Evolutionary conservation across 1,140 invertebrate genomes (phyloP), one percentile per base, ranked within the genome.

Genomic region (Temnothorax curvispinosus): DNA sequence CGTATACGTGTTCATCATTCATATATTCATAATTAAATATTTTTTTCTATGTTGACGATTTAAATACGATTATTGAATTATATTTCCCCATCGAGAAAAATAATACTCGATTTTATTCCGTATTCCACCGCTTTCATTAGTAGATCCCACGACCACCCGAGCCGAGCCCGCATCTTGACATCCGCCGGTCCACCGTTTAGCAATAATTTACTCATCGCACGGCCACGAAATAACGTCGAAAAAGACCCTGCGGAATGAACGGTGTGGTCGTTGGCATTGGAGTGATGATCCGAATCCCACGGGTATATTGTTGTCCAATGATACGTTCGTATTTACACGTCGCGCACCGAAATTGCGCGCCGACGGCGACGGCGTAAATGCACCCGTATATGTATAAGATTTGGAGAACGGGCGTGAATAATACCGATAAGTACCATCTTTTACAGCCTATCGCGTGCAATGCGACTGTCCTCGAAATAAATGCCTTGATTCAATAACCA

Each of bases 241-340:
- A 91, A 87, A 85, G 88, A 58, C 81, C 64, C 47, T 47, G 64
- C 50, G 62, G 69, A 54, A 62, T 77, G 56, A 75, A 67, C 78
- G 56, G 62, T 13, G 71, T 75, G 78, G 81, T 54, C 89, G 89
- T 89, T 92, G 91, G 93, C 90, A 90, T 84, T 76, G 88, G 67
- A 69, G 89, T 86, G 77, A 72, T 58, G 50, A 72, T 58, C 38
- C 41, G 58, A 69, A 75, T 93, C 92, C 93, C 92, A 95, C 93
- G 94, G 94, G 94, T 92, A 91, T 93, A 94, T 94, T 95, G 94
- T 95, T 91, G 80, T 92, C 87, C 90, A 93, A 94, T 93, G 91
- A 91, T 74, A 88, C 72, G 87, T 89, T 58, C 38, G 85, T 90
- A 90, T 90, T 90, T 90, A 90, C 90, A 81, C 88, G 88, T 89